A percentile compares a stretch with the other conserved stretches of the same genome.
phyloP scores from a whole-genome alignment of 2,113 vertebrate species.

The Peromyscus californicus region DNA sequence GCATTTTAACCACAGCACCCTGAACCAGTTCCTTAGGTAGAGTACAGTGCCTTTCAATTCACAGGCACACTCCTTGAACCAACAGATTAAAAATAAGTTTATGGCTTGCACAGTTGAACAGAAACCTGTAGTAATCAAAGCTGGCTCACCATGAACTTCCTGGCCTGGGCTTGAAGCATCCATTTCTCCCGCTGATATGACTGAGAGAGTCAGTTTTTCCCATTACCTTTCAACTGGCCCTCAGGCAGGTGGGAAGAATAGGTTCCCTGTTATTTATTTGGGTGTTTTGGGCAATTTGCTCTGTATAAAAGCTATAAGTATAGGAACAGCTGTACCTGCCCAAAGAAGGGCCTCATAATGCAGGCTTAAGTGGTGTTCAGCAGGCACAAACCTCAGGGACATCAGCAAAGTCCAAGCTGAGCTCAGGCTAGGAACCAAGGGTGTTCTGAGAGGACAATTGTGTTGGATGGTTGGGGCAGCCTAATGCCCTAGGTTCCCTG shows the following conservation, averaged over 20 bases:
- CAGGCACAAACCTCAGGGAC: constrained; percentile 59
- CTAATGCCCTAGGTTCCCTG: background rate
- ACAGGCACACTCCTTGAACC: background rate
- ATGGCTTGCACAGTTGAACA: constrained; percentile 19
- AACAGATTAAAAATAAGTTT: constrained; percentile 41
- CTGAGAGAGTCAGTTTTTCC: constrained; percentile 56
- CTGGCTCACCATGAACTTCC: constrained; percentile 43
- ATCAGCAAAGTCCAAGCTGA: constrained; percentile 68
- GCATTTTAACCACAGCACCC: constrained; percentile 53
- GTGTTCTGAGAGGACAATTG: constrained; percentile 69
- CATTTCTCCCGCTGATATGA: constrained; percentile 33
- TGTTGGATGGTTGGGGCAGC: constrained; percentile 55
- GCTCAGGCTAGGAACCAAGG: constrained; percentile 57
- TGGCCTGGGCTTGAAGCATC: background rate
- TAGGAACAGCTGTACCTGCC: constrained; percentile 69
- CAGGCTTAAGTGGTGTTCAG: constrained; percentile 55
- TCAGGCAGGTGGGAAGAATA: constrained; percentile 46
- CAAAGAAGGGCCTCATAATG: constrained; percentile 36
- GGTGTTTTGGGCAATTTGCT: constrained; percentile 75
- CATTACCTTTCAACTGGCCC: constrained; percentile 70
- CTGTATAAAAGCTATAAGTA: constrained; percentile 31
- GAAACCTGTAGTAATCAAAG: constrained; percentile 47
- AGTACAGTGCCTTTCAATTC: background rate
- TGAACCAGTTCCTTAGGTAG: background rate
- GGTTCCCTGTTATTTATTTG: constrained; percentile 73